Evolutionary conservation across 1,140 invertebrate species (phyloP), one percentile per base, ranked within the genome.

Genomic region (Drosophila azteca): DNA sequence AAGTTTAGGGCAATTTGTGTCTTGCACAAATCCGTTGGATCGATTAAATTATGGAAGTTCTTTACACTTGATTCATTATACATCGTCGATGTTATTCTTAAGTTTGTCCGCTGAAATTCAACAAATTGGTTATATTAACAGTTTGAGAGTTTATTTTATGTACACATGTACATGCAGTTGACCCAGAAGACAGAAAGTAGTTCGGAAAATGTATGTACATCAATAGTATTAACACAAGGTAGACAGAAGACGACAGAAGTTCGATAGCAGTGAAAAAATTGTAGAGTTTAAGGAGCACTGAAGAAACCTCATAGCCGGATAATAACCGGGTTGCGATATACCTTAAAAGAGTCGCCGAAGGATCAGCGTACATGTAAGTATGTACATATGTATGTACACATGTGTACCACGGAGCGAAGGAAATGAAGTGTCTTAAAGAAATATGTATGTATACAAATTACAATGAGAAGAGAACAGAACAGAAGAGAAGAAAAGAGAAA

Each of bases 261-360:
- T 39, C 52, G 39, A 44, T 61, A 11, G 31, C 13, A 11, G 11
- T 20, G 8, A 45, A 26, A 24, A 72, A 76, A 39, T 46, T 68
- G 62, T 74, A 78, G 79, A 82, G 74, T 62, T 65, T 62, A 45
- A 70, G 48, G n/a, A 52, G 41, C 15, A 57, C 31, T 44, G 75
- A 31, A 9, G 8, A 31, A 3, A 9, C 31, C 7, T 2, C 31
- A 31, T 31, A 8, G 7, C 29, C 29, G 29, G 7, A 31, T 8
- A 31, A 8, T 29, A 29, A 7, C 6, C 26, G 26, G 6, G n/a
- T n/a, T n/a, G n/a, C n/a, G n/a, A 29, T 29, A 6, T 1, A 6
- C 1, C 7, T 29, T 29, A 31, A 3, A 9, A 35, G 31, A 11
- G 9, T 35, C 11, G 9, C 9, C 9, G 9, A 39, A 39, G 11